These are phyloP conservation scores for Okamejei kenojei DNA, from an alignment of 2,797 vertebrate species.

Conservation along the genomic window DNA sequence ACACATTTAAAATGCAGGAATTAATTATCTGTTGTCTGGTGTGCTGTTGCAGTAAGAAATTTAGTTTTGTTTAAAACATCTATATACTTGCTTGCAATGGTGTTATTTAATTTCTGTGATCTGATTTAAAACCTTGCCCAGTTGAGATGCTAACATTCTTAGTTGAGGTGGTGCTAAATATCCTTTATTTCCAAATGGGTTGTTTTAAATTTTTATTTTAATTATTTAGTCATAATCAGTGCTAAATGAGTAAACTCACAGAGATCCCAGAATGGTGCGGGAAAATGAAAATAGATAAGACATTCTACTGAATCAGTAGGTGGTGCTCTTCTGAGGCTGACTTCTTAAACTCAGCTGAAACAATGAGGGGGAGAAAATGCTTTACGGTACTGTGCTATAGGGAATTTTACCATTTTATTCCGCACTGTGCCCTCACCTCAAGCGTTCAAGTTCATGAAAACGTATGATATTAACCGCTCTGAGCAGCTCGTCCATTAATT, in stretches of 20 bases:
- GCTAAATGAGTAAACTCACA: not conserved
- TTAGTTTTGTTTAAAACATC: not conserved
- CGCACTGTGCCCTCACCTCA: not conserved
- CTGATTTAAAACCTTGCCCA: not conserved
- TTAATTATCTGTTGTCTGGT: not conserved
- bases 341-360: no score
- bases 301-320: not conserved
- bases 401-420: not conserved
- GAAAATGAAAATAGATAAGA: not conserved
- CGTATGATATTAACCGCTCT: not conserved
- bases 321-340: not conserved
- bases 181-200: not conserved
- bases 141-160: not conserved
- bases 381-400: not conserved
- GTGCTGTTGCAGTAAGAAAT: no score
- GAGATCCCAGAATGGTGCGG: not conserved
- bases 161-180: not conserved
- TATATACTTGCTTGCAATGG: not conserved
- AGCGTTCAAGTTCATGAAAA: not conserved
- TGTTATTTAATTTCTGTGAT: not conserved
- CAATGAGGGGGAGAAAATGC: not conserved
- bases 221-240: not conserved
- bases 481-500: not conserved
- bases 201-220: not conserved
- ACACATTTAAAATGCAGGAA: not conserved